These are phyloP conservation scores for Proisotoma minuta DNA, from an alignment of 2,888 invertebrate species.

Conservation along the genomic window DNA sequence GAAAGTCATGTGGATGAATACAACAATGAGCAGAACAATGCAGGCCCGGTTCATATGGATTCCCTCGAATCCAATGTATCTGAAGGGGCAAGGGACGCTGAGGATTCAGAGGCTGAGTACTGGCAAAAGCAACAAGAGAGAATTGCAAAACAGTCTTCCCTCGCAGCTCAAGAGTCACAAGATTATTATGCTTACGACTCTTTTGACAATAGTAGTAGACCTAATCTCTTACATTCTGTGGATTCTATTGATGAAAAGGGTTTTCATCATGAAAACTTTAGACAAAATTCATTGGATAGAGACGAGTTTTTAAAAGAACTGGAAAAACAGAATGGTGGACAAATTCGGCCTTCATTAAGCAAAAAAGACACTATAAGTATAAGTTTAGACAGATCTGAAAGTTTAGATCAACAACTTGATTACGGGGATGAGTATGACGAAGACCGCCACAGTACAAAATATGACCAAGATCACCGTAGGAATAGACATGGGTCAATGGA, in stretches of 20 bases:
- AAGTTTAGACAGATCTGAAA: constrained; percentile 35
- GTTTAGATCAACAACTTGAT: constrained; percentile 30
- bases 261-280: constrained; percentile 37
- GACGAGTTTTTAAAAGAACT: constrained; percentile 41
- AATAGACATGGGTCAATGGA: constrained; percentile 22
- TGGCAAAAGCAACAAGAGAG: constrained; percentile 46
- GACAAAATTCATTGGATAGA: constrained; percentile 40
- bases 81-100: constrained; percentile 40
- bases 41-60: constrained; percentile 47
- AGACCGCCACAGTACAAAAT: background rate
- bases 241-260: constrained; percentile 29
- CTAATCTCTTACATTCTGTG: constrained; percentile 15
- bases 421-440: constrained; percentile 30
- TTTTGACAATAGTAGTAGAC: constrained; percentile 28
- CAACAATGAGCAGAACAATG: constrained; percentile 18
- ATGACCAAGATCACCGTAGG: too few species aligned
- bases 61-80: constrained; percentile 45
- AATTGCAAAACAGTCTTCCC: constrained; percentile 43
- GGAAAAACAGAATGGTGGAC: constrained; percentile 33
- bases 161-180: constrained; percentile 31
- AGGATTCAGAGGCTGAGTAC: constrained; percentile 46
- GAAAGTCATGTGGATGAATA: constrained; percentile 17
- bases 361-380: constrained; percentile 35
- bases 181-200: constrained; percentile 34
- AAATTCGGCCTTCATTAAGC: constrained; percentile 25